Evolutionary conservation across 2,113 vertebrate genomes (phyloP).

Genomic region (Lichenostomus cassidix): DNA sequence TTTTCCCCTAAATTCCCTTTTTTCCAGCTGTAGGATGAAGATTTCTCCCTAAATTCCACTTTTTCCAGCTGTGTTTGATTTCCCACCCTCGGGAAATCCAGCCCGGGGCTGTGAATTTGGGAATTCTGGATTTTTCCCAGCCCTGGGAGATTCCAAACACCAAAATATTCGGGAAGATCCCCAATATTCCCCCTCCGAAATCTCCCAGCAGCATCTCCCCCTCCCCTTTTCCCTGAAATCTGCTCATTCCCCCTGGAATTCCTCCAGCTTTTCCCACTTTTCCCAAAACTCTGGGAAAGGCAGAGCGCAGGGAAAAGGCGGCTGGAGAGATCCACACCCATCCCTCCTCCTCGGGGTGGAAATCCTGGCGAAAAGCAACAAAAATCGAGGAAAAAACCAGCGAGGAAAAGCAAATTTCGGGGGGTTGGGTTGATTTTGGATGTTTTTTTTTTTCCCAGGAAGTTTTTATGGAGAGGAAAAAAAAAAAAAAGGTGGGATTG

Average conservation of each 20-base stretch:
- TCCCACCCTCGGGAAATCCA: neutral
- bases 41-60: neutral
- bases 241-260: neutral
- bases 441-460: neutral
- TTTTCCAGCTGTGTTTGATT: neutral
- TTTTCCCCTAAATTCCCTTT: neutral
- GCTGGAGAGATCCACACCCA: neutral
- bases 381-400: neutral
- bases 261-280: neutral
- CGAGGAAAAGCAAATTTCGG: neutral
- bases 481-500: neutral
- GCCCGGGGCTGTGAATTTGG: neutral
- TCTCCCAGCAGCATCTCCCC: neutral
- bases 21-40: fast-evolving
- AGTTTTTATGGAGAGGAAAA: neutral
- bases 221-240: neutral
- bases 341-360: neutral
- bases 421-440: neutral
- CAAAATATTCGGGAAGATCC: neutral
- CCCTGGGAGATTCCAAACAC: neutral
- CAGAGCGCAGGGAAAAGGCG: neutral
- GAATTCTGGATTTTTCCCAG: neutral
- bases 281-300: neutral
- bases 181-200: neutral
- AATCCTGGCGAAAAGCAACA: neutral